A percentile compares a stretch with the other conserved stretches of the same genome.
These are phyloP conservation scores for Nasua narica DNA, from an alignment of 2,797 vertebrate species.

Conservation along the genomic window DNA sequence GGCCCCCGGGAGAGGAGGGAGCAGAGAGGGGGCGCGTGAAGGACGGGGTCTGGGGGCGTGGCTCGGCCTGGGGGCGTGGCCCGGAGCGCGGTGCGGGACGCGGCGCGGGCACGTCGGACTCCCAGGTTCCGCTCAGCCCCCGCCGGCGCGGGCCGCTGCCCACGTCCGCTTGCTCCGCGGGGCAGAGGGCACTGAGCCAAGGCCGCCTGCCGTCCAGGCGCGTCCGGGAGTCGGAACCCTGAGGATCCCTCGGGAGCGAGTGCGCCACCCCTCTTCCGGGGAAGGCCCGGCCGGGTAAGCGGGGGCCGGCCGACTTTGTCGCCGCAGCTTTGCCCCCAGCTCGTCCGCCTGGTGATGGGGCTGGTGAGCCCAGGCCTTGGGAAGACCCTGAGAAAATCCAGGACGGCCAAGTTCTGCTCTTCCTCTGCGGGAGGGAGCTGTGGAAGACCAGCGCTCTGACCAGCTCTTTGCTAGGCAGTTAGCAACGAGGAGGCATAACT, in stretches of 20 bases:
- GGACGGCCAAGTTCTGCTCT: not conserved
- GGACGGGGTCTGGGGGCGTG: accelerated
- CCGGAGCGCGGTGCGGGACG: not conserved
- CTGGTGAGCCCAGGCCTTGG: not conserved
- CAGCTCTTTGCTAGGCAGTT: not conserved
- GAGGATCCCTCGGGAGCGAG: not conserved
- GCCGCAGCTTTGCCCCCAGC: accelerated
- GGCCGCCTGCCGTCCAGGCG: accelerated
- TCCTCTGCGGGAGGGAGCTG: not conserved
- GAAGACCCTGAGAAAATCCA: not conserved
- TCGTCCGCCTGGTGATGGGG: not conserved
- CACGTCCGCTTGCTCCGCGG: accelerated
- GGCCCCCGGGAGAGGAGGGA: accelerated
- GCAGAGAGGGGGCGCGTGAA: accelerated
- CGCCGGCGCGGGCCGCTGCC: accelerated
- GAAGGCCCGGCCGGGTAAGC: accelerated
- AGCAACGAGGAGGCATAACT: not conserved
- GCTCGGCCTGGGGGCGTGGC: not conserved
- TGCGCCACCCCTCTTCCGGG: not conserved
- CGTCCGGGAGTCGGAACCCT: accelerated
- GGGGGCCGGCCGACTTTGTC: accelerated
- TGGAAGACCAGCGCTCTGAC: not conserved
- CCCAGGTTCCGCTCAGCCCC: accelerated
- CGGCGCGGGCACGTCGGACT: not conserved
- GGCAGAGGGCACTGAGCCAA: accelerated